These are phyloP conservation scores for Slavum lentiscoides DNA, from an alignment of 2,888 invertebrate species.

Conservation along the genomic window DNA sequence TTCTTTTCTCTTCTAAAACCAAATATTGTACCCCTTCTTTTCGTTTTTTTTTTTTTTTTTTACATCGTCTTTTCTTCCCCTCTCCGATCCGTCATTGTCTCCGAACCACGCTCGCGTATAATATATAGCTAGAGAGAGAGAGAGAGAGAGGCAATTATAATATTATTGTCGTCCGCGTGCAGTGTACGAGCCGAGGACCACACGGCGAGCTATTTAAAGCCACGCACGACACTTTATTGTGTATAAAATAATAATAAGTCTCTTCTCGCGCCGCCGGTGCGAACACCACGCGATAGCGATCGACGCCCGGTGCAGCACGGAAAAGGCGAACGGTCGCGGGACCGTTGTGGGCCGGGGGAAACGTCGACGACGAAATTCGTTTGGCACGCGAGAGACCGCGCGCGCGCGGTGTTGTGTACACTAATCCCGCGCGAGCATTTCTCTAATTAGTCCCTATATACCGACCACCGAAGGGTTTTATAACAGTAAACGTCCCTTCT, in stretches of 20 bases:
- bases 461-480: background rate
- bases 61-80: background rate
- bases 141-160: slow-evolving; percentile 48
- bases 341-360: background rate
- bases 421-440: background rate
- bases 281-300: slow-evolving; percentile 5
- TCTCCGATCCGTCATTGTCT: slow-evolving; percentile 40
- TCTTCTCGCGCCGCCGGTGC: no score
- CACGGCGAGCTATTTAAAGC: slow-evolving; percentile 39
- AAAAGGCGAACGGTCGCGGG: background rate
- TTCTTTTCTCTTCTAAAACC: background rate
- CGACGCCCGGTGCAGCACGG: background rate
- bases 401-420: no score
- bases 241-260: no score
- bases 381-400: background rate
- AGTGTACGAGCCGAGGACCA: slow-evolving; percentile 13
- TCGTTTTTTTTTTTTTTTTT: background rate
- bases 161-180: background rate
- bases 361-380: slow-evolving; percentile 2
- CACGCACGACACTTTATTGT: background rate
- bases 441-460: slow-evolving; percentile 31
- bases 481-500: background rate
- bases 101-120: slow-evolving; percentile 14
- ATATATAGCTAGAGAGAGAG: no score
- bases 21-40: background rate